phyloP scores from a whole-genome alignment of 2,797 vertebrate genomes.

The Lutjanus argentimaculatus region DNA sequence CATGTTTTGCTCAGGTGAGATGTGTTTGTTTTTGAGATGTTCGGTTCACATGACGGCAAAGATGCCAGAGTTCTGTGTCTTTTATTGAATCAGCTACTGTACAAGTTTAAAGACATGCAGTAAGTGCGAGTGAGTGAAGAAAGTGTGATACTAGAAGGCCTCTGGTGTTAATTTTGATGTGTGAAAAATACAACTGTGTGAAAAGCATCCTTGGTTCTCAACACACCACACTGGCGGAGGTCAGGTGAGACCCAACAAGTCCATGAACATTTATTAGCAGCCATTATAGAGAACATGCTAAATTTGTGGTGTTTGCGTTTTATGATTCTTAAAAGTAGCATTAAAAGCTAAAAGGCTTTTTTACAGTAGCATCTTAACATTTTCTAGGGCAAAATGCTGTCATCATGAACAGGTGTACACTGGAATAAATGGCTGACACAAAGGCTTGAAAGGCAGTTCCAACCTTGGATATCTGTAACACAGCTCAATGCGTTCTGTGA shows the following conservation, averaged over 20 bases:
- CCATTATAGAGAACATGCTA: background rate
- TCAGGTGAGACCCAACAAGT: constrained; percentile 26
- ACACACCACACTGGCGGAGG: background rate
- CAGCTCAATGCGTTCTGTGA: background rate
- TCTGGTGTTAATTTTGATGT: constrained; percentile 42
- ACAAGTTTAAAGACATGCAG: constrained; percentile 26
- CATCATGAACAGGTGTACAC: background rate
- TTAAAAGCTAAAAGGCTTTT: background rate
- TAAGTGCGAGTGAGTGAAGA: constrained; percentile 26
- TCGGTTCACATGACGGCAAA: constrained; percentile 1
- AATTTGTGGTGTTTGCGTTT: constrained; percentile 22
- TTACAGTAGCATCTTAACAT: background rate
- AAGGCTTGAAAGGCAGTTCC: background rate
- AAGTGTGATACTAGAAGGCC: constrained; percentile 41
- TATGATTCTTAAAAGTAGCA: background rate
- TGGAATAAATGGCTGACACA: background rate
- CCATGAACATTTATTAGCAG: constrained; percentile 4
- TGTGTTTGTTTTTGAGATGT: background rate
- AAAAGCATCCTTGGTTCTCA: constrained; percentile 39
- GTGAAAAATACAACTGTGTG: constrained; percentile 52
- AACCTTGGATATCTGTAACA: constrained; percentile 17
- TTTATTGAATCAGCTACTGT: constrained; percentile 10
- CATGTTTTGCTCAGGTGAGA: background rate
- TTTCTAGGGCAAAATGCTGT: constrained; percentile 3
- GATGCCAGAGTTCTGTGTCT: background rate